Percentiles rank a stretch among this genome's conserved stretches.
These are phyloP conservation scores for Grantiella picta DNA, from an alignment of 2,113 vertebrate genomes.

Conservation along the genomic window DNA sequence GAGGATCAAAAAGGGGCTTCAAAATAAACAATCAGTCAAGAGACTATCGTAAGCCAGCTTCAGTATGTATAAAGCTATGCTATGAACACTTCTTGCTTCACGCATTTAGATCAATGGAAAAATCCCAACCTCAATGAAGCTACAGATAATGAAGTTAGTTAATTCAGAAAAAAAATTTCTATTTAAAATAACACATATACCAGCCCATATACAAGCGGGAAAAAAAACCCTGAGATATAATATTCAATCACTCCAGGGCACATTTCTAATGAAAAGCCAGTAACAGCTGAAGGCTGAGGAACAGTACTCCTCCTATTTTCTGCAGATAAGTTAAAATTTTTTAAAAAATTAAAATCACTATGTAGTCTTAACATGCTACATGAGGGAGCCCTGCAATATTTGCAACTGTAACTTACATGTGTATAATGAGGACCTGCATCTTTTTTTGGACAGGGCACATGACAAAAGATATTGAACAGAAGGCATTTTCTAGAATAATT, in stretches of 20 bases:
- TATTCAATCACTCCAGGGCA: neutral
- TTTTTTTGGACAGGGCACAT: neutral
- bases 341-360: neutral
- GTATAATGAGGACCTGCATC: neutral
- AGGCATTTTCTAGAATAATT: conserved; percentile 16
- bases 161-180: neutral
- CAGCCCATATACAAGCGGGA: neutral
- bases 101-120: neutral
- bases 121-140: neutral
- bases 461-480: neutral
- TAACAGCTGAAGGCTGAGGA: neutral
- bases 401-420: accelerated
- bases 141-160: neutral
- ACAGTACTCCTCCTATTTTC: neutral
- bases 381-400: neutral
- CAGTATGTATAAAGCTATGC: neutral
- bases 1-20: neutral
- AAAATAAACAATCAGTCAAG: neutral
- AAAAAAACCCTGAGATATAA: accelerated
- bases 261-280: neutral
- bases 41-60: neutral
- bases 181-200: neutral
- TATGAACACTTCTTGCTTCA: neutral
- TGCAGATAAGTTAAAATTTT: neutral
- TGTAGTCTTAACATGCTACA: neutral